phyloP scores from a whole-genome alignment of 2,797 vertebrate species.

The Lagodon rhomboides region DNA sequence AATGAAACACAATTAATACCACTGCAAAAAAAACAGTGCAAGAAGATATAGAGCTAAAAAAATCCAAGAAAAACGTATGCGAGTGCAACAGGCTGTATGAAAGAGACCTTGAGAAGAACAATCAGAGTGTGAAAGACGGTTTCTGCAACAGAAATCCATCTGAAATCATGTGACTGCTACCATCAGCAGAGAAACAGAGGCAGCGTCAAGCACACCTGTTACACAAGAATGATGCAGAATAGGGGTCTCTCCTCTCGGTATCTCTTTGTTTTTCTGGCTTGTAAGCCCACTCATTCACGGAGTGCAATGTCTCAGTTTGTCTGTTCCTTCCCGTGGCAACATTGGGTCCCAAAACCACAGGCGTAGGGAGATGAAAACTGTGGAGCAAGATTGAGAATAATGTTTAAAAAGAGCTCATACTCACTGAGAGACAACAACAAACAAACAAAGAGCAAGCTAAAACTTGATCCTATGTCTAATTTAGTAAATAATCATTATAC shows the following conservation, averaged over 20 bases:
- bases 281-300: conserved; percentile 78
- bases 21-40: background rate
- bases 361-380: conserved; percentile 68
- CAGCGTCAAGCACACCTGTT: conserved; percentile 73
- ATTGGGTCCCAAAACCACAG: conserved; percentile 81
- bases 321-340: conserved; percentile 82
- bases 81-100: background rate
- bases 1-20: background rate
- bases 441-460: conserved; percentile 5
- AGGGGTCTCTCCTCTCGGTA: conserved; percentile 57
- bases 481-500: conserved; percentile 15
- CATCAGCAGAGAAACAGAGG: conserved; percentile 10
- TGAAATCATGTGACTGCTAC: conserved; percentile 24
- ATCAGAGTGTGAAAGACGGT: conserved; percentile 28
- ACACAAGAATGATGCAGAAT: conserved; percentile 75
- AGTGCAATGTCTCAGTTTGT: conserved; percentile 77
- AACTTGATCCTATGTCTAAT: conserved; percentile 3
- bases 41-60: background rate
- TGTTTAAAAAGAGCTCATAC: conserved; percentile 15
- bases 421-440: conserved; percentile 13
- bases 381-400: conserved; percentile 42
- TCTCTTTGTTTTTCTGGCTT: conserved; percentile 45
- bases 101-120: conserved; percentile 42
- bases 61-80: background rate
- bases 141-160: conserved; percentile 12